Percentiles rank a stretch among this genome's conserved stretches.
Evolutionary conservation across 2,797 vertebrate genomes (phyloP).

Genomic region (Manis pentadactyla): DNA sequence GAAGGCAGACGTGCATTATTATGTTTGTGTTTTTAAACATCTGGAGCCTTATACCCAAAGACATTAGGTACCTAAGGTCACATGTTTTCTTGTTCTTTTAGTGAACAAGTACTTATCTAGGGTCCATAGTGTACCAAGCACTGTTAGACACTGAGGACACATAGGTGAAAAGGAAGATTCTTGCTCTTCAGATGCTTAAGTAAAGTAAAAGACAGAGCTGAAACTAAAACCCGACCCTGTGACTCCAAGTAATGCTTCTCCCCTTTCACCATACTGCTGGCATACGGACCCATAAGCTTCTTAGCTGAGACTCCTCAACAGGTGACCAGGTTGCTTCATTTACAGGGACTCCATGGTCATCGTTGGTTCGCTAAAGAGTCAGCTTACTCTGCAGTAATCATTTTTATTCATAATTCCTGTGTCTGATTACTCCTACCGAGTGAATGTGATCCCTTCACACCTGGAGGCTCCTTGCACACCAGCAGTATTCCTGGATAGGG

Average conservation of each 20-base stretch:
- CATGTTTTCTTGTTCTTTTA: not conserved
- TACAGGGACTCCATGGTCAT: not conserved
- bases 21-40: not conserved
- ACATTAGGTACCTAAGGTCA: not conserved
- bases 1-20: not conserved
- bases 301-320: not conserved
- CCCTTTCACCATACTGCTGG: not conserved
- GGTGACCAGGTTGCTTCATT: not conserved
- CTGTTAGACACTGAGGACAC: not conserved
- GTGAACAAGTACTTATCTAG: not conserved
- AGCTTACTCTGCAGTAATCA: not conserved
- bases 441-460: not conserved
- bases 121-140: rapidly evolving
- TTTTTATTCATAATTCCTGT: not conserved
- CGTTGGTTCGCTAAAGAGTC: not conserved
- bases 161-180: not conserved
- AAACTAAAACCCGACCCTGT: not conserved
- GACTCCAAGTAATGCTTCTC: not conserved
- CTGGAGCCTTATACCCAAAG: not conserved
- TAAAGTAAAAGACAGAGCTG: not conserved
- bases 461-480: not conserved
- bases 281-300: not conserved
- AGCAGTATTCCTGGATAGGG: not conserved
- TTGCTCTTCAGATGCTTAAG: not conserved
- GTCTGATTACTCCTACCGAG: not conserved